Evolutionary conservation across 2,113 vertebrate species (phyloP), one percentile per base, ranked within the genome.

Genomic region (Astur gentilis): DNA sequence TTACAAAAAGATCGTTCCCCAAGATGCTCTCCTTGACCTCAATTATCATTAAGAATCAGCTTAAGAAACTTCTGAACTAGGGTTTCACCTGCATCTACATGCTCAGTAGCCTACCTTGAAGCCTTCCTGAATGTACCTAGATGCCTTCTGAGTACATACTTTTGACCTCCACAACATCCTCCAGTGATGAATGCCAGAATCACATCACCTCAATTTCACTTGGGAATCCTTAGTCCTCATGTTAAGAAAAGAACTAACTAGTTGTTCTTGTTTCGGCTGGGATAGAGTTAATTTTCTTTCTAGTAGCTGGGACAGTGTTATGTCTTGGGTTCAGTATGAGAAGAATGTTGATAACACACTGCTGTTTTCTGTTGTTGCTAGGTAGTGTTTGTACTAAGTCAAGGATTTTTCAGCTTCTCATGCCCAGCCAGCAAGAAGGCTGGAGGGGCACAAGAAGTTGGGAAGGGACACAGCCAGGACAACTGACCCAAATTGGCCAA

Each of bases 141-240:
- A 6, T 17, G 38, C 11, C 36, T 72, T 40, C 34, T 40, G 62
- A 91, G 67, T 21, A 19, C 4, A 5, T 3, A 15, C 16, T 14
- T 55, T 1, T 20, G 64, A 34, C 27, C 16, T 25, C 67, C 27
- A 19, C 16, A 15, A 10, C 26, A 40, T 26, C 15, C 44, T 29
- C 49, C 6, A 2, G 34, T 6, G 29, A 36, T 0, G 6, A 77
- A 50, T 12, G 31, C 7, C 82, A 54, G 47, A 54, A 45, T 2
- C 69, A 5, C 27, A 16, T 10, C 73, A 40, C 27, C 69, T 55
- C 65, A 1, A 2, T 15, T 50, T 9, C 73, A 58, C 38, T 34
- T 4, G 23, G 17, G 5, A 36, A 25, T 5, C 36, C 77, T 40
- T 0, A 11, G 7, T 9, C 62, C 42, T 52, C 16, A 6, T 1